A percentile compares a stretch with the other conserved stretches of the same genome.
Conservation (phyloP, 2,797 vertebrate genomes). For the Phaenicophaeus curvirostris region DNA sequence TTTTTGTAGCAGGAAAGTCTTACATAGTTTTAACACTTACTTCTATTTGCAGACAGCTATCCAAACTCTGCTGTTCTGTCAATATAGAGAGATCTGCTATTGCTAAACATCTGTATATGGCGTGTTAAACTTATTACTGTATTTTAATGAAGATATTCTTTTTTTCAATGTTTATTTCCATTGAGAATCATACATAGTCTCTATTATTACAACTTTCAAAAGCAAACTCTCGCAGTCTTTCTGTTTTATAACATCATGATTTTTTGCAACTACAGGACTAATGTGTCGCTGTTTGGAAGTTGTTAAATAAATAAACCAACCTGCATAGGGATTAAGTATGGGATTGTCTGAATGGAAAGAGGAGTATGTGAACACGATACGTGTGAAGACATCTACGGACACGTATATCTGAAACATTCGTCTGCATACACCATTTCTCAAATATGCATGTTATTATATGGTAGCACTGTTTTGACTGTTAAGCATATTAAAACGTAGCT, state of each 20-base stretch:
- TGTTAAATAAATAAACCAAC: neutral
- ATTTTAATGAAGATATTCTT: neutral
- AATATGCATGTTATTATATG: neutral
- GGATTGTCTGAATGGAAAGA: neutral
- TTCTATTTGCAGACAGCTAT: neutral
- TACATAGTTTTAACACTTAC: neutral
- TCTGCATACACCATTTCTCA: neutral
- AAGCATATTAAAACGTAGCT: neutral
- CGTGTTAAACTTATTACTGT: neutral
- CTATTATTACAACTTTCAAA: neutral
- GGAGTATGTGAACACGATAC: neutral
- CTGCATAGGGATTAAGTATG: accelerated
- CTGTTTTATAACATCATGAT: neutral
- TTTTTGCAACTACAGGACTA: neutral
- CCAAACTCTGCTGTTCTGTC: neutral
- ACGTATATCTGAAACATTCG: no score
- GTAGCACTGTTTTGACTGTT: neutral
- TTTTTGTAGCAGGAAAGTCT: neutral
- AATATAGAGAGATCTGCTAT: neutral
- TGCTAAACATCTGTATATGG: neutral
- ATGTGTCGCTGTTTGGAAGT: neutral
- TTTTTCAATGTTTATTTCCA: neutral
- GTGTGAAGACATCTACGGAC: neutral
- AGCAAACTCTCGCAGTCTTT: neutral
- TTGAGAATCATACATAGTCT: neutral